Percentiles rank a stretch among this genome's conserved stretches.
These are phyloP conservation scores for Chiridota heheva DNA, from an alignment of 35 echinoderm and acorn worm genomes.

Conservation along the genomic window DNA sequence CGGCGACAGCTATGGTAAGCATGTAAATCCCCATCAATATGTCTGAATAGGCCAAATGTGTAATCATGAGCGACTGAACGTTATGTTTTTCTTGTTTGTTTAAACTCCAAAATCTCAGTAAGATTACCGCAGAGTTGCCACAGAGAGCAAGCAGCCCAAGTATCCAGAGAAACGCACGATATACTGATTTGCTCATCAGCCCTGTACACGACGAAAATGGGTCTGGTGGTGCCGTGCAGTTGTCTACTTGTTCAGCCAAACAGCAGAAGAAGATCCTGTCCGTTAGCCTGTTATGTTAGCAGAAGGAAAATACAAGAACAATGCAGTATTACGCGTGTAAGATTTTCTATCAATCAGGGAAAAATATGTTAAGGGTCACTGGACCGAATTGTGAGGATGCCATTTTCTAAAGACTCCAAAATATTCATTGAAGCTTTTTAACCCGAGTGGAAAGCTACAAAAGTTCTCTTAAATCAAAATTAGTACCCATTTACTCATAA, in stretches of 20 bases:
- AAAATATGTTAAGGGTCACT: too few species aligned
- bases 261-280: slow-evolving; percentile 62
- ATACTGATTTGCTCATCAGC: slow-evolving; percentile 33
- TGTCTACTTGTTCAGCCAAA: not conserved
- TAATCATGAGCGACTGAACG: slow-evolving; percentile 51
- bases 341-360: too few species aligned
- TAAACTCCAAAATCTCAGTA: not conserved
- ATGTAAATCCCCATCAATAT: slow-evolving; percentile 71
- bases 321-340: too few species aligned
- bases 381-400: too few species aligned
- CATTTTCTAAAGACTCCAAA: too few species aligned
- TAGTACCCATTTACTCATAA: too few species aligned
- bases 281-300: slow-evolving; percentile 50
- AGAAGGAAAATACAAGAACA: too few species aligned
- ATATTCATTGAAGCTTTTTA: too few species aligned
- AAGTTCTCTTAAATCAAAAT: too few species aligned
- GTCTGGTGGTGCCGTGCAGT: slow-evolving; percentile 17
- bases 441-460: too few species aligned
- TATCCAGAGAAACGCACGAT: slow-evolving; percentile 69
- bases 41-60: slow-evolving; percentile 62
- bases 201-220: slow-evolving; percentile 75
- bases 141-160: slow-evolving; percentile 55
- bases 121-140: slow-evolving; percentile 43
- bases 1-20: slow-evolving; percentile 63
- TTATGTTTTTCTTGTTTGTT: not conserved